Evolutionary conservation across 2,113 vertebrate species (phyloP).

Genomic region (Phoxinus phoxinus): DNA sequence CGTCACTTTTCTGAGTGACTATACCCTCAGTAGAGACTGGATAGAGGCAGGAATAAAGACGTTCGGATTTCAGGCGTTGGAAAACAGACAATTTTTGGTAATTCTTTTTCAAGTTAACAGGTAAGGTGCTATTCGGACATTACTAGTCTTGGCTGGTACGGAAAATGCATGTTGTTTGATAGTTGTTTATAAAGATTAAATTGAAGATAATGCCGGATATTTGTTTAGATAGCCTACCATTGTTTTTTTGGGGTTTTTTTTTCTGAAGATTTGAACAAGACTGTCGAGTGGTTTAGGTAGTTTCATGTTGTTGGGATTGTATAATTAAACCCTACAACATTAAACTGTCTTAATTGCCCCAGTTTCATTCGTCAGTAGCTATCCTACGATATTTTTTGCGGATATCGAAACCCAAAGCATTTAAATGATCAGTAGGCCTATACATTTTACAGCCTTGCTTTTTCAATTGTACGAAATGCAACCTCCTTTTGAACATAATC

Average conservation of each 20-base stretch:
- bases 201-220: not conserved
- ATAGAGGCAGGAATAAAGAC: slow-evolving; percentile 81
- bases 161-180: not conserved
- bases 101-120: not conserved
- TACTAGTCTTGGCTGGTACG: not conserved
- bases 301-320: slow-evolving; percentile 98
- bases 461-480: not conserved
- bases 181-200: not conserved
- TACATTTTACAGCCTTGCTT: not conserved
- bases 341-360: slow-evolving; percentile 97
- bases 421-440: not conserved
- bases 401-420: not conserved
- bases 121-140: slow-evolving; percentile 8
- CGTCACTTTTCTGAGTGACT: slow-evolving; percentile 91
- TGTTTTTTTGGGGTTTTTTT: not conserved
- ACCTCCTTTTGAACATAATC: not conserved
- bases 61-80: not conserved
- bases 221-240: slow-evolving; percentile 21
- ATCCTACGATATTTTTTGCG: slow-evolving; percentile 23
- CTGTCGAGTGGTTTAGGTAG: slow-evolving; percentile 98
- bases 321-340: slow-evolving; percentile 91
- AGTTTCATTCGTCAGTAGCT: slow-evolving; percentile 88
- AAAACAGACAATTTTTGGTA: not conserved
- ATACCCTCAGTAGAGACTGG: slow-evolving; percentile 85
- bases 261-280: slow-evolving; percentile 61